Evolutionary conservation across 2,888 invertebrate species (phyloP), one percentile per base, ranked within the genome.

Genomic region (Allophyes oxyacanthae): DNA sequence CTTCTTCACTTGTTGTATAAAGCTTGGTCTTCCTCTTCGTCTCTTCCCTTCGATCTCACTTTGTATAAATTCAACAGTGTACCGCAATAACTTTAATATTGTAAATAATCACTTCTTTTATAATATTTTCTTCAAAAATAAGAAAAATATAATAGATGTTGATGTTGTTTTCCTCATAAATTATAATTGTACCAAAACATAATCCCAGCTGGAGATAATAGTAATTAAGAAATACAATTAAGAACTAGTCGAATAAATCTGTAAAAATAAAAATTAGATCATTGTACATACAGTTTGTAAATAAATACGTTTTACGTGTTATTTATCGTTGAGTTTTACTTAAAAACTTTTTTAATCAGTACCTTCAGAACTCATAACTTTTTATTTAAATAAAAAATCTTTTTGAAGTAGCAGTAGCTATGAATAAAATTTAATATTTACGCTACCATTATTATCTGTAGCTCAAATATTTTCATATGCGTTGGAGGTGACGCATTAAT

Each of bases 221-320:
- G 43, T 59, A 5, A 49, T 48, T 63, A 50, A 57, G 34, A 56
- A 41, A 0, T 67, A 42, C 34, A 38, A 40, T 46, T 58, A 60
- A 70, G 54, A 54, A 45, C 50, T 58, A 67, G 55, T 58, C 11
- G 34, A 45, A 58, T 66, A 70, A 70, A 75, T 79, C 65, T 72
- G 75, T 74, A 82, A 84, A 77, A 65, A 80, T 75, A 74, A 45
- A 48, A 77, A 65, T 59, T 58, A 70, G 59, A 42, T 70, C 58
- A 79, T 66, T 90, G 89, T 90, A 85, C 85, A 89, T 88, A 86
- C 26, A 83, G 82, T 88, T 88, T 92, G 88, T 89, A 90, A 92
- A 91, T 92, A 92, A 92, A 91, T 83, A 87, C 85, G 86, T 88
- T 89, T 89, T 89, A 90, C 85, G 90, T 91, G 90, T 90, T 91